phyloP scores from a whole-genome alignment of 1,140 invertebrate genomes.

The Drosophila kurseongensis region DNA sequence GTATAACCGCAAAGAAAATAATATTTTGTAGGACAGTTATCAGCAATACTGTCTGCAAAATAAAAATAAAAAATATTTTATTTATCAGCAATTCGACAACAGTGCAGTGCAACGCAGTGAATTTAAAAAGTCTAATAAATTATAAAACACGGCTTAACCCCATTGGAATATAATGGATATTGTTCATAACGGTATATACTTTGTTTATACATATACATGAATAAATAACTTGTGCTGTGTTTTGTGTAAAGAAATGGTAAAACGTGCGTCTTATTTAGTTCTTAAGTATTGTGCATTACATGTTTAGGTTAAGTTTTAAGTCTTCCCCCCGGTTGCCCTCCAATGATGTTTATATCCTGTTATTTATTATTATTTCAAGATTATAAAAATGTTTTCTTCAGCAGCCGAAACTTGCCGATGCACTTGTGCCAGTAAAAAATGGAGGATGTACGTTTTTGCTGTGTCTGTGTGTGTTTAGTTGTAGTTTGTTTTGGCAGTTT shows the following conservation, averaged over 20 bases:
- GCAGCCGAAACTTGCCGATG: background rate
- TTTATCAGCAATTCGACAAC: no score
- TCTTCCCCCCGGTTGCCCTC: background rate
- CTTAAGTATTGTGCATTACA: no score
- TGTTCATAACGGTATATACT: conserved; percentile 3
- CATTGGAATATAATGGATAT: background rate
- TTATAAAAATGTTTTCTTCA: background rate
- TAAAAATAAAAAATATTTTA: no score
- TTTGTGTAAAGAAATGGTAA: background rate
- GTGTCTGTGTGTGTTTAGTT: no score
- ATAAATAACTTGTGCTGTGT: conserved; percentile 5
- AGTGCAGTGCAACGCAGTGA: no score
- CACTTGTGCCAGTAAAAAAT: background rate
- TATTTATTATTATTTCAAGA: background rate
- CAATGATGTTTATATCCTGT: background rate
- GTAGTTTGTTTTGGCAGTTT: no score
- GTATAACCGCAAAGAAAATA: no score
- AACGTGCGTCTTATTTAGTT: background rate
- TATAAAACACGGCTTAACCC: conserved; percentile 5
- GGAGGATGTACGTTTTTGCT: background rate
- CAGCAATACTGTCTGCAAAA: no score
- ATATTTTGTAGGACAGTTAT: no score
- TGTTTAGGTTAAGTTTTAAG: background rate
- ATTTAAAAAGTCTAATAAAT: background rate
- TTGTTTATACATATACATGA: conserved; percentile 6